Conservation (phyloP, 2,888 invertebrate genomes). For the Dryobota labecula region DNA sequence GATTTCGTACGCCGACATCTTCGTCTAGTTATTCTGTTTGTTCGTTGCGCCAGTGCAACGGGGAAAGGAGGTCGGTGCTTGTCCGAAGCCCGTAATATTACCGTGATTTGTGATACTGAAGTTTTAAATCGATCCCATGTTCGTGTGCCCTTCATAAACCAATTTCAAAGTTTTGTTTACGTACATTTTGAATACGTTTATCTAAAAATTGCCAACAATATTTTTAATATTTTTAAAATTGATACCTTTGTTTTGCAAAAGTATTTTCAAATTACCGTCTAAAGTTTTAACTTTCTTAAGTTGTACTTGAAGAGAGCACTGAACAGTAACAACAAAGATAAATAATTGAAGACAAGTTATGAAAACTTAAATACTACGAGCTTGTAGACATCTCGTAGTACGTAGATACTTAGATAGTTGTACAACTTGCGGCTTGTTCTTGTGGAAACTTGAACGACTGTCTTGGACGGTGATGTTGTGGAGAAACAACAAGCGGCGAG, state of each 20-base stretch:
- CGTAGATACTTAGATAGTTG: conserved; percentile 43
- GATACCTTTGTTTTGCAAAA: conserved; percentile 9
- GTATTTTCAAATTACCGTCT: conserved; percentile 53
- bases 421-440: conserved; percentile 47
- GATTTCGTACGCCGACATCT: conserved; percentile 85
- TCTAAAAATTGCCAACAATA: background rate
- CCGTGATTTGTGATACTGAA: conserved; percentile 78
- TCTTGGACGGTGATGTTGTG: conserved; percentile 45
- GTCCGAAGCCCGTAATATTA: conserved; percentile 81
- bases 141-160: conserved; percentile 73
- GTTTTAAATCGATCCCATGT: conserved; percentile 75
- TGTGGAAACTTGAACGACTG: conserved; percentile 46
- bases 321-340: conserved; percentile 37
- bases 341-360: conserved; percentile 28
- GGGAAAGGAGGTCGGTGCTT: conserved; percentile 89
- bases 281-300: conserved; percentile 23
- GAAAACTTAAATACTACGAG: conserved; percentile 41
- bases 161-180: conserved; percentile 18
- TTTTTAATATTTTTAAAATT: conserved; percentile 16
- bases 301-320: conserved; percentile 15
- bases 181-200: background rate
- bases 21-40: conserved; percentile 89
- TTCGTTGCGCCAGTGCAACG: conserved; percentile 88
- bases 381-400: conserved; percentile 43
- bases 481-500: conserved; percentile 50